A percentile compares a stretch with the other conserved stretches of the same genome.
Evolutionary conservation across 2,113 vertebrate genomes (phyloP).

Genomic region (Glaucomys volans): DNA sequence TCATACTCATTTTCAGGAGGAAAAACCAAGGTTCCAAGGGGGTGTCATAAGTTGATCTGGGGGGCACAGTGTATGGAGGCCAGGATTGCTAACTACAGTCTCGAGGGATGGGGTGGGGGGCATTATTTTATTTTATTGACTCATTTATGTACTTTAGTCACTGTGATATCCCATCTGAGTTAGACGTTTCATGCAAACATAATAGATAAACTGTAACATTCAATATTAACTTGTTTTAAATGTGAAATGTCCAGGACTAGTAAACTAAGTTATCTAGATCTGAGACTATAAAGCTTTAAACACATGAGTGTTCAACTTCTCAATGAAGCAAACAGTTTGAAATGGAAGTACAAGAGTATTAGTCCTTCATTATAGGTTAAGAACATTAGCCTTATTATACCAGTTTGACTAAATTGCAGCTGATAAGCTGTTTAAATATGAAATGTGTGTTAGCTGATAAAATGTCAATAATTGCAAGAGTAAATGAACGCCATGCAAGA

Average conservation of each 20-base stretch:
- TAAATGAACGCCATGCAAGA: slow-evolving; percentile 12
- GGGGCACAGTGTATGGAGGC: too few species aligned
- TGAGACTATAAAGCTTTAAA: slow-evolving; percentile 22
- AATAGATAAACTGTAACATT: neutral
- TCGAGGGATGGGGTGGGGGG: neutral
- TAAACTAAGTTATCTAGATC: neutral
- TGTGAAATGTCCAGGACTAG: neutral
- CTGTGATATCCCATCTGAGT: neutral
- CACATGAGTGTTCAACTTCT: neutral
- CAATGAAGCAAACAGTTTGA: neutral
- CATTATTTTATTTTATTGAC: neutral
- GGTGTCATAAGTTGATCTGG: neutral
- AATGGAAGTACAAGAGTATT: neutral
- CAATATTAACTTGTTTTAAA: slow-evolving; percentile 24
- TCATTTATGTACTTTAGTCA: neutral
- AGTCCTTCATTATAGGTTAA: neutral
- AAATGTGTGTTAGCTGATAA: slow-evolving; percentile 55
- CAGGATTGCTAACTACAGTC: neutral
- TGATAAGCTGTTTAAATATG: slow-evolving; percentile 60
- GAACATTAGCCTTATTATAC: neutral
- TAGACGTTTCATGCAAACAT: neutral
- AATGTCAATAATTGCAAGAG: slow-evolving; percentile 15
- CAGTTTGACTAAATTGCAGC: neutral
- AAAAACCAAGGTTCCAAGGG: neutral
- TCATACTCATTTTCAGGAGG: neutral